Conservation (phyloP, 2,797 vertebrate species). For the Passerculus sandwichensis region DNA sequence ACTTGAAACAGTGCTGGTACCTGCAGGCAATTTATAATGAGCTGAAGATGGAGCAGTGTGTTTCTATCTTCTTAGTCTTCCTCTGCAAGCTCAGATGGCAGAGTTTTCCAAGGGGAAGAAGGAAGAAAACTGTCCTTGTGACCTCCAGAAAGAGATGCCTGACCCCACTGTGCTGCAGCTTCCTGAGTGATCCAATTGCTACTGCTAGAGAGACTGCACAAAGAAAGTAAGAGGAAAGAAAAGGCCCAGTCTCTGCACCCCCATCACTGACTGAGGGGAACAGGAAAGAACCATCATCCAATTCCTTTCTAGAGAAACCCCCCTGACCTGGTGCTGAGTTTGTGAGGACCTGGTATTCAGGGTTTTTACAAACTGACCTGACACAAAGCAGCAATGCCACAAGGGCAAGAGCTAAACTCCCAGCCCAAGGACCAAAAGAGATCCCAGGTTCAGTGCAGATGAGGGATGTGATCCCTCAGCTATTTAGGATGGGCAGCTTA, state of each 20-base stretch:
- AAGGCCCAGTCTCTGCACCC: neutral
- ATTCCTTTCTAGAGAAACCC: neutral
- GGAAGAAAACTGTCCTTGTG: neutral
- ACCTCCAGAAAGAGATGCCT: neutral
- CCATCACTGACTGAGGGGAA: neutral
- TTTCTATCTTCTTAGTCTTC: neutral
- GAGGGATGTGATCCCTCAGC: neutral
- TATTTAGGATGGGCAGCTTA: neutral
- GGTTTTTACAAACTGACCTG: neutral
- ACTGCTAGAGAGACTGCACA: neutral
- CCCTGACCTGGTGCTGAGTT: neutral
- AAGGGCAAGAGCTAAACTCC: neutral
- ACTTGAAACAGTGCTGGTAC: neutral
- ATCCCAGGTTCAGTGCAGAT: neutral
- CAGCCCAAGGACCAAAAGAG: neutral
- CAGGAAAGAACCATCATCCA: neutral
- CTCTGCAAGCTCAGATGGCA: neutral
- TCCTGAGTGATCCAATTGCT: neutral
- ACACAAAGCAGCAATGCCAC: neutral
- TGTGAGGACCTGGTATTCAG: neutral
- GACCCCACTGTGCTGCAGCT: neutral
- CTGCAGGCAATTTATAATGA: neutral
- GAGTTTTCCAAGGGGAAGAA: neutral
- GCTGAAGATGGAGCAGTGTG: neutral
- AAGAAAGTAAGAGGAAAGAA: neutral